These are phyloP conservation scores for Ischnus inquisitorius DNA, from an alignment of 2,888 invertebrate genomes.

Conservation along the genomic window DNA sequence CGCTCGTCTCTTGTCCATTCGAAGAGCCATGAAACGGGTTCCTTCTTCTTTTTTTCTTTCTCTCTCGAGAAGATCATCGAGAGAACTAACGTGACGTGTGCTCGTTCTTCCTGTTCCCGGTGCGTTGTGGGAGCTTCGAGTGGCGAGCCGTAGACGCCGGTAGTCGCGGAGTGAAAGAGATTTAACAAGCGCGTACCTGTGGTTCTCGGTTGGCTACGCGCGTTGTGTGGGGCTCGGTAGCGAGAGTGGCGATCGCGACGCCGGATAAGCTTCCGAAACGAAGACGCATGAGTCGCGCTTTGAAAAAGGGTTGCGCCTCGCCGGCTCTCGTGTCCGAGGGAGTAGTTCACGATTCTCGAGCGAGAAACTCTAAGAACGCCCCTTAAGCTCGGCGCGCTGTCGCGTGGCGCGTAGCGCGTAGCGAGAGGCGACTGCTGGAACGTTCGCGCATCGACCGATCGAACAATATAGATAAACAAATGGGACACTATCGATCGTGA, in stretches of 20 bases:
- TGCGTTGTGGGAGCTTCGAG: slow-evolving; percentile 44
- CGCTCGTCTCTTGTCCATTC: not conserved
- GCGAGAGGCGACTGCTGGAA: slow-evolving; percentile 14
- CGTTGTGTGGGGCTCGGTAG: slow-evolving; percentile 49
- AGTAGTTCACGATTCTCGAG: not conserved
- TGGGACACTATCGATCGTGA: slow-evolving; percentile 62
- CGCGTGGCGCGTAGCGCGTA: not conserved
- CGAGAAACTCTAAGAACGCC: slow-evolving; percentile 39
- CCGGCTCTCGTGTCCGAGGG: slow-evolving; percentile 2
- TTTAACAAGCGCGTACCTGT: slow-evolving; percentile 61
- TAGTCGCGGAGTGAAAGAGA: slow-evolving; percentile 41
- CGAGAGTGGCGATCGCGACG: slow-evolving; percentile 61
- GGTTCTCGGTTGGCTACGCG: slow-evolving; percentile 58
- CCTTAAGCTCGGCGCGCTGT: slow-evolving; percentile 19
- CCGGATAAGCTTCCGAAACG: slow-evolving; percentile 67
- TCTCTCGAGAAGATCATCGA: slow-evolving; percentile 38
- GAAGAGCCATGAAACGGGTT: slow-evolving; percentile 34
- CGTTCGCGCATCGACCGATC: slow-evolving; percentile 62
- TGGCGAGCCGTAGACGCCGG: slow-evolving; percentile 25
- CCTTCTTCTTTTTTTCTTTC: no score
- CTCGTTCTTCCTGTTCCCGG: slow-evolving; percentile 4
- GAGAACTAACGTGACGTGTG: slow-evolving; percentile 62
- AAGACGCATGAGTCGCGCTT: slow-evolving; percentile 62
- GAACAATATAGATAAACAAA: slow-evolving; percentile 68
- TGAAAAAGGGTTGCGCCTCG: slow-evolving; percentile 60